Conservation (phyloP, 2,888 invertebrate species). For the Caenorhabditis macrosperma region DNA sequence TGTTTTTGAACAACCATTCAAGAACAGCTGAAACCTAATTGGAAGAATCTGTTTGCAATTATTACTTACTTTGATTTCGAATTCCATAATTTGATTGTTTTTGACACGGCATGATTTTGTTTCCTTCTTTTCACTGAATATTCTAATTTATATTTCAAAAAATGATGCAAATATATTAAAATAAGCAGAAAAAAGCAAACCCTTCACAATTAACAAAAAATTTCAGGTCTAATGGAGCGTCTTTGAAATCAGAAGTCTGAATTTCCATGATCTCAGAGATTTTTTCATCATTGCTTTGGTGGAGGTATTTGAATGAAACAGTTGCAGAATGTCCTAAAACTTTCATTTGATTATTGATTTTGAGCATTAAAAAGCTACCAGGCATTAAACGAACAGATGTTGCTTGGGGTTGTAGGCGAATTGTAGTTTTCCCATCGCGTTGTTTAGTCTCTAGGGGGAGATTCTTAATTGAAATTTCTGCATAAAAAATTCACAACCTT, state of each 20-base stretch:
- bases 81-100: slow-evolving; percentile 58
- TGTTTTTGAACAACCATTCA: slow-evolving; percentile 69
- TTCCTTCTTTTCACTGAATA: slow-evolving; percentile 64
- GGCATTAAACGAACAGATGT: slow-evolving; percentile 75
- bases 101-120: slow-evolving; percentile 69
- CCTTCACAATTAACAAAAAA: slow-evolving; percentile 76
- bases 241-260: slow-evolving; percentile 73
- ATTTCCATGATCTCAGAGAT: slow-evolving; percentile 69
- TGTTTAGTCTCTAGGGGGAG: slow-evolving; percentile 71
- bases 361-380: slow-evolving; percentile 55
- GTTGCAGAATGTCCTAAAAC: slow-evolving; percentile 71
- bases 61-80: slow-evolving; percentile 43
- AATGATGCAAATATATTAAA: too few relatives aligned
- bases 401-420: slow-evolving; percentile 77
- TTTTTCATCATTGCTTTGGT: slow-evolving; percentile 52
- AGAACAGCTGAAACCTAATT: slow-evolving; percentile 59
- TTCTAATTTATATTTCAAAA: background rate
- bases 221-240: slow-evolving; percentile 69
- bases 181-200: too few relatives aligned
- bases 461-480: slow-evolving; percentile 74
- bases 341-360: too few relatives aligned
- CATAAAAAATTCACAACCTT: background rate
- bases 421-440: slow-evolving; percentile 68
- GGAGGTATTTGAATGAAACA: slow-evolving; percentile 77
- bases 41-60: background rate